phyloP scores from a whole-genome alignment of 2,888 invertebrate species.

The Zonitis immaculata region DNA sequence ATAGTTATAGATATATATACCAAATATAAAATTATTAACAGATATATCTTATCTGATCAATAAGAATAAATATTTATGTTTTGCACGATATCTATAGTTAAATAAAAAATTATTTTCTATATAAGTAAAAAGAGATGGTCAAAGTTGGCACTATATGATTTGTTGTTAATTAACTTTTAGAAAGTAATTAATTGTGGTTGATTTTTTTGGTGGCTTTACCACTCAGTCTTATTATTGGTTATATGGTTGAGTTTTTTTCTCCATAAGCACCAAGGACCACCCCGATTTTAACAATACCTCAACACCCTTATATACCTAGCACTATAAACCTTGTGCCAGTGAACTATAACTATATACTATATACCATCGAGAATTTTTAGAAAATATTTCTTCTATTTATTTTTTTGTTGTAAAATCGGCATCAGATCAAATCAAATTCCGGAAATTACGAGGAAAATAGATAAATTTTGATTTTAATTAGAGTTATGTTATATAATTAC shows the following conservation, averaged over 20 bases:
- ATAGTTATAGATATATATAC: too few relatives aligned
- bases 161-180: neutral
- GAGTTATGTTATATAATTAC: neutral
- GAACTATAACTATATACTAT: neutral
- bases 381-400: too few relatives aligned
- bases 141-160: neutral
- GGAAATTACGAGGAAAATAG: neutral
- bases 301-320: neutral
- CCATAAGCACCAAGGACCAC: neutral
- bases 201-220: neutral
- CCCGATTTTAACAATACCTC: neutral
- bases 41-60: neutral
- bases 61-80: too few relatives aligned
- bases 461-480: neutral
- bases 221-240: neutral
- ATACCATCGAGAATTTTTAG: too few relatives aligned
- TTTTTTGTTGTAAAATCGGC: too few relatives aligned
- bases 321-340: neutral
- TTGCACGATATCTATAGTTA: neutral
- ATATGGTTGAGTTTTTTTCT: neutral
- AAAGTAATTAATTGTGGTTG: neutral
- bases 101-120: too few relatives aligned
- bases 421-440: conserved; percentile 1
- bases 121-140: neutral
- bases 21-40: too few relatives aligned